phyloP scores from a whole-genome alignment of 2,113 vertebrate genomes.

The Todiramphus saurophagus region DNA sequence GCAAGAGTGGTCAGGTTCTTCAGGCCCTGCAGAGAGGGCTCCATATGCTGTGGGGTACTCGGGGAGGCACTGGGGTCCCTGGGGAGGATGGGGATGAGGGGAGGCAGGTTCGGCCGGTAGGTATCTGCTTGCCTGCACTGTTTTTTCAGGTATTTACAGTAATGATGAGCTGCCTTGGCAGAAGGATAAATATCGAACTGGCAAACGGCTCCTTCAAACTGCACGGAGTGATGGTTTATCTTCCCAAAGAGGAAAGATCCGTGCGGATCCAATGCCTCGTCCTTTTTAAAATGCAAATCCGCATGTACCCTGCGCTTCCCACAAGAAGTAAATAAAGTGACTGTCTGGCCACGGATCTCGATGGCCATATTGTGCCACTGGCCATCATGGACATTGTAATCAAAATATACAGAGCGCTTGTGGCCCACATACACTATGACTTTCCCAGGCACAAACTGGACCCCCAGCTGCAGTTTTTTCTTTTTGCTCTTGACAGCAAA shows the following conservation, averaged over 20 bases:
- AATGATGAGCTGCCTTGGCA: constrained; percentile 92
- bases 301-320: constrained; percentile 82
- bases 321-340: constrained; percentile 89
- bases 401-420: constrained; percentile 86
- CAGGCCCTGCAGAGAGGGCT: constrained; percentile 41
- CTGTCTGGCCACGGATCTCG: constrained; percentile 78
- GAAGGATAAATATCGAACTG: constrained; percentile 96
- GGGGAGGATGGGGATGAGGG: constrained; percentile 79
- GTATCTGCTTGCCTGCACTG: constrained; percentile 90
- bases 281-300: constrained; percentile 83
- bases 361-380: constrained; percentile 93
- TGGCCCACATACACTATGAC: constrained; percentile 85
- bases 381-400: constrained; percentile 91
- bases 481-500: constrained; percentile 86
- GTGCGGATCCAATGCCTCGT: constrained; percentile 82
- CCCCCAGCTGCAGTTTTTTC: constrained; percentile 89
- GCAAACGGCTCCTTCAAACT: constrained; percentile 95
- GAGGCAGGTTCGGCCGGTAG: constrained; percentile 80
- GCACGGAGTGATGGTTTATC: constrained; percentile 85
- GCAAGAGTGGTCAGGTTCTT: constrained; percentile 71
- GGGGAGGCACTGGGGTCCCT: constrained; percentile 69
- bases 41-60: neutral
- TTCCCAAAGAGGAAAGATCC: constrained; percentile 93
- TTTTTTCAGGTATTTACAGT: constrained; percentile 95
- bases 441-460: constrained; percentile 88